Evolutionary conservation across 2,797 vertebrate species (phyloP), one percentile per base, ranked within the genome.

Genomic region (Coluber constrictor): DNA sequence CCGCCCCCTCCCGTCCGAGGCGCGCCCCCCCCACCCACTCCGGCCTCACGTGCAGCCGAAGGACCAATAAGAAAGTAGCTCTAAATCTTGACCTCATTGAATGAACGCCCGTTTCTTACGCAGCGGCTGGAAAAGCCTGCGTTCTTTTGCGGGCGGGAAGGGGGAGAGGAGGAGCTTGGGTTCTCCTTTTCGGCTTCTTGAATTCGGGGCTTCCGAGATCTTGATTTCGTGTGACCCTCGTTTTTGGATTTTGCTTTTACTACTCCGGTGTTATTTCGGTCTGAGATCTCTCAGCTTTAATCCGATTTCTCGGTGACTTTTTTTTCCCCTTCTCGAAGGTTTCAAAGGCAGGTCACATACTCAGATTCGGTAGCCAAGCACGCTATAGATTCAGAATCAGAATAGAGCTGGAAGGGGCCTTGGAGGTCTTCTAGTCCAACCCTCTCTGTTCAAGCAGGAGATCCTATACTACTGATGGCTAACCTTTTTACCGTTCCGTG

Each of bases 121-220:
- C 54, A 2, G 74, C 12, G 6, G 88, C 55, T 15, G 51, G 37
- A 5, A 12, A 3, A 25, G 1, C 74, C 10, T 4, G 23, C 13
- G 20, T 32, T 54, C 3, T 60, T 61, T 27, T 27, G 56, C 6
- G 0, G 2, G 15, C 0, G 51, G 0, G 3, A 1, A 1, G 2
- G 29, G 6, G 3, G 4, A 3, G 25, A 0, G 86, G 0, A 0
- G 1, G 6, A 15, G 3, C 0, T 87, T 20, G 29, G 51, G 32
- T 27, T 4, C 29, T 7, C 25, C 13, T 79, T 56, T 54, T 90
- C 13, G 9, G 83, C 6, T 27, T 74, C 32, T 47, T 10, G 37
- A 47, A 12, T 83, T 83, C 37, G 18, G 23, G 74, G 74, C 8
- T 79, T 79, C 74, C 37, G 37, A 20, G 37, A 79, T 23, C 37